Evolutionary conservation across 2,888 invertebrate genomes (phyloP).

Genomic region (Sabellastarte sp.): DNA sequence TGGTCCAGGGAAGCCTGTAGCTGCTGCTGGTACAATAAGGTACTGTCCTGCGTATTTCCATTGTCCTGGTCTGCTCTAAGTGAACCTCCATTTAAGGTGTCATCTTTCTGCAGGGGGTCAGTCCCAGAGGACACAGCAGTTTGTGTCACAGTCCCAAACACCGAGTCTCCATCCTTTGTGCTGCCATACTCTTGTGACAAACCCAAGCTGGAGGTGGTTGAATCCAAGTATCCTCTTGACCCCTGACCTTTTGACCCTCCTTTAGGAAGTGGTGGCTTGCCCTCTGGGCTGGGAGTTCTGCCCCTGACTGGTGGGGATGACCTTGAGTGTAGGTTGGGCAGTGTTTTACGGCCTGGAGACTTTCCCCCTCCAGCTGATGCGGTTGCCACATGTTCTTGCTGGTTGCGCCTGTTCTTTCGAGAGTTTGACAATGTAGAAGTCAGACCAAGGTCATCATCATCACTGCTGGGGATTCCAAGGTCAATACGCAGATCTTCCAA

Average conservation of each 20-base stretch:
- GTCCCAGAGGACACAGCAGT: no score
- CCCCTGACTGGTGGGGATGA: background rate
- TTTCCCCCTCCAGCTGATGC: background rate
- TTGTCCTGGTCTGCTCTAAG: no score
- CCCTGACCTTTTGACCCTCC: background rate
- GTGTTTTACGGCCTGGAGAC: background rate
- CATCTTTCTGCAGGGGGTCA: no score
- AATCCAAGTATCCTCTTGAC: no score
- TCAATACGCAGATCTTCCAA: conserved; percentile 41
- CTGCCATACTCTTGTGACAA: no score
- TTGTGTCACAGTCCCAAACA: no score
- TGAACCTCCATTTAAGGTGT: no score
- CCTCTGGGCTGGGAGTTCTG: background rate
- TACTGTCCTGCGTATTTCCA: no score
- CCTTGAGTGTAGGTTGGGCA: background rate
- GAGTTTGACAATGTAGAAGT: conserved; percentile 1
- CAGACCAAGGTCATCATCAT: conserved; percentile 16
- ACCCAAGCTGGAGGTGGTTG: no score
- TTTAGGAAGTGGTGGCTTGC: conserved; percentile 5
- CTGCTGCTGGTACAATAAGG: no score
- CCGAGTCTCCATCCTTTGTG: no score
- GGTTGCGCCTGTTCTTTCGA: background rate
- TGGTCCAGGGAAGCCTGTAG: no score
- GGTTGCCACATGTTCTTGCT: background rate
- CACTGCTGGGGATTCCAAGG: conserved; percentile 38